Percentiles rank a stretch among this genome's conserved stretches.
phyloP scores from a whole-genome alignment of 1,140 invertebrate genomes.

The Ceratina australensis region DNA sequence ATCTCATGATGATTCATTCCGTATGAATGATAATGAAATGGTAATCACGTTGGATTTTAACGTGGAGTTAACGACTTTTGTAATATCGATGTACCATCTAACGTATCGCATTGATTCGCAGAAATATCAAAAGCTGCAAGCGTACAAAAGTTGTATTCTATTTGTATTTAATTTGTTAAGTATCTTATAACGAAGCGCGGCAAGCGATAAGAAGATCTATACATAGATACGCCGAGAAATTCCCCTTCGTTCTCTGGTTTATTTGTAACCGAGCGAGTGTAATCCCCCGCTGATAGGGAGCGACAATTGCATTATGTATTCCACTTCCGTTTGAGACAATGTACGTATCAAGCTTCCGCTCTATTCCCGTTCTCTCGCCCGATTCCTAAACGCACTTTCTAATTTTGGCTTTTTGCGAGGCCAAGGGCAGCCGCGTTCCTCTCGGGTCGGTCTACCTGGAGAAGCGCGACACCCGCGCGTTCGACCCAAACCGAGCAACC shows the following conservation, averaged over 20 bases:
- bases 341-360: background rate
- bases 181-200: too few relatives aligned
- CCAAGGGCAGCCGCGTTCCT: conserved; percentile 12
- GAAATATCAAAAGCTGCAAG: too few relatives aligned
- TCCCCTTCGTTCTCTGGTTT: background rate
- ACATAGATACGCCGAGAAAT: background rate
- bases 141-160: too few relatives aligned
- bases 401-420: conserved; percentile 22
- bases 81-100: too few relatives aligned
- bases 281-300: conserved; percentile 26
- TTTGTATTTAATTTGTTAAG: too few relatives aligned
- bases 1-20: conserved; percentile 3
- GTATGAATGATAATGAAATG: too few relatives aligned
- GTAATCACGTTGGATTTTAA: too few relatives aligned
- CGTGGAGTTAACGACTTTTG: too few relatives aligned
- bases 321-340: conserved; percentile 19
- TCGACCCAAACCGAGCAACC: background rate
- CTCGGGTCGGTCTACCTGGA: conserved; percentile 5
- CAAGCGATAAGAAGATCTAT: background rate
- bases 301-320: conserved; percentile 17
- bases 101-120: too few relatives aligned
- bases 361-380: background rate
- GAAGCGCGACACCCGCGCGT: too few relatives aligned
- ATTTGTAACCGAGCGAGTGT: background rate
- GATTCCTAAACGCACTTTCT: conserved; percentile 22